Evolutionary conservation across 2,888 invertebrate genomes (phyloP).

Genomic region (Ferdinandea cuprea): DNA sequence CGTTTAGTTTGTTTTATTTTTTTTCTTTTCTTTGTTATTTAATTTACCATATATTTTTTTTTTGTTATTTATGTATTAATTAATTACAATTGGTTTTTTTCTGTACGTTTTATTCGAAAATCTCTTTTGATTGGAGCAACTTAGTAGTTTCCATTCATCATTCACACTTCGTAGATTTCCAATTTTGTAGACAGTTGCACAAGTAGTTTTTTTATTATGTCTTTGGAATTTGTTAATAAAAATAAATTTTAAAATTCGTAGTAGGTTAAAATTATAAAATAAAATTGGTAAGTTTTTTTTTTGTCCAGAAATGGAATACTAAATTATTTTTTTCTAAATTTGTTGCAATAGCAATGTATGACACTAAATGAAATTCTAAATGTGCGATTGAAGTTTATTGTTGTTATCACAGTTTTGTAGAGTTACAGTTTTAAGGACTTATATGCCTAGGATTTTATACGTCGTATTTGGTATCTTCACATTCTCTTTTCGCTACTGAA

Average conservation of each 20-base stretch:
- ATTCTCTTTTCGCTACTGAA: no score
- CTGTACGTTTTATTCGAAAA: slow-evolving; percentile 19
- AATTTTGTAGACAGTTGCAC: slow-evolving; percentile 60
- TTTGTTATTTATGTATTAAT: slow-evolving; percentile 20
- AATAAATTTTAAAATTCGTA: slow-evolving; percentile 11
- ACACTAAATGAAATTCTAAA: slow-evolving; percentile 22
- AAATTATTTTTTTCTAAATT: slow-evolving; percentile 51
- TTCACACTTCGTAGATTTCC: slow-evolving; percentile 58
- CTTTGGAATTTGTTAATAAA: slow-evolving; percentile 8
- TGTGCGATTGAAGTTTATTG: no score
- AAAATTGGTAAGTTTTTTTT: slow-evolving; percentile 56
- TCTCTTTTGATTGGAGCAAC: not conserved
- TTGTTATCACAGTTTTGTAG: no score
- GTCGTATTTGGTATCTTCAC: no score
- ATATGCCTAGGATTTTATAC: no score
- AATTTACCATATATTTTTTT: slow-evolving; percentile 2
- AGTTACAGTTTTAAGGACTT: no score
- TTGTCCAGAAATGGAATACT: slow-evolving; percentile 18
- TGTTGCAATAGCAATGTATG: not conserved
- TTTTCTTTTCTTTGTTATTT: slow-evolving; percentile 23
- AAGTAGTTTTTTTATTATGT: slow-evolving; percentile 55
- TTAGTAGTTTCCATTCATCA: slow-evolving; percentile 30
- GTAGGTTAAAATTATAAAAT: slow-evolving; percentile 6
- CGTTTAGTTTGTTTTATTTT: slow-evolving; percentile 39
- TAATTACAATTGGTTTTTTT: no score